A percentile compares a stretch with the other conserved stretches of the same genome.
These are phyloP conservation scores for Indicator maculatus DNA, from an alignment of 2,113 vertebrate species.

Conservation along the genomic window DNA sequence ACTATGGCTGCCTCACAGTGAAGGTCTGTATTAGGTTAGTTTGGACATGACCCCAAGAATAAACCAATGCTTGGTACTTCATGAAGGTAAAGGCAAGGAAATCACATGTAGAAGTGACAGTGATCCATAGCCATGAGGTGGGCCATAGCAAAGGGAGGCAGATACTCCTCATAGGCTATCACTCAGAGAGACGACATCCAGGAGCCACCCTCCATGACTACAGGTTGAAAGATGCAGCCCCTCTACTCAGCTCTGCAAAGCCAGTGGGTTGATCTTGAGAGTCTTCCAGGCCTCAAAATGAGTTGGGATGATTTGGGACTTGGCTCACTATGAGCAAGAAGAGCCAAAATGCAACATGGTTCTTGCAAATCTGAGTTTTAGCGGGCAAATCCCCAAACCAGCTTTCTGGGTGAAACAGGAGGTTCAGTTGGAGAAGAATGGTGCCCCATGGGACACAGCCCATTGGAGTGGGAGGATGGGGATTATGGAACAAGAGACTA, in stretches of 20 bases:
- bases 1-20: accelerated
- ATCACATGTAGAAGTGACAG: not conserved
- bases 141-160: not conserved
- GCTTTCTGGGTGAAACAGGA: not conserved
- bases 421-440: not conserved
- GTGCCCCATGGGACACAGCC: not conserved
- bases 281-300: not conserved
- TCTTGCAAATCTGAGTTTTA: not conserved
- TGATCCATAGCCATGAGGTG: not conserved
- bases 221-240: not conserved
- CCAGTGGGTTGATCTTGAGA: not conserved
- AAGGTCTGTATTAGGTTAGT: not conserved
- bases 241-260: not conserved
- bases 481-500: accelerated
- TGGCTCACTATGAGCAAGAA: not conserved
- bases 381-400: not conserved
- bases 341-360: not conserved
- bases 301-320: not conserved
- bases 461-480: accelerated
- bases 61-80: not conserved
- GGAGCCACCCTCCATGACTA: accelerated
- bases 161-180: not conserved
- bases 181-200: not conserved
- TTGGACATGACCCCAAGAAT: not conserved
- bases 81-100: not conserved